Evolutionary conservation across 1,140 invertebrate genomes (phyloP), one percentile per base, ranked within the genome.

Genomic region (Eurytemora carolleeae): DNA sequence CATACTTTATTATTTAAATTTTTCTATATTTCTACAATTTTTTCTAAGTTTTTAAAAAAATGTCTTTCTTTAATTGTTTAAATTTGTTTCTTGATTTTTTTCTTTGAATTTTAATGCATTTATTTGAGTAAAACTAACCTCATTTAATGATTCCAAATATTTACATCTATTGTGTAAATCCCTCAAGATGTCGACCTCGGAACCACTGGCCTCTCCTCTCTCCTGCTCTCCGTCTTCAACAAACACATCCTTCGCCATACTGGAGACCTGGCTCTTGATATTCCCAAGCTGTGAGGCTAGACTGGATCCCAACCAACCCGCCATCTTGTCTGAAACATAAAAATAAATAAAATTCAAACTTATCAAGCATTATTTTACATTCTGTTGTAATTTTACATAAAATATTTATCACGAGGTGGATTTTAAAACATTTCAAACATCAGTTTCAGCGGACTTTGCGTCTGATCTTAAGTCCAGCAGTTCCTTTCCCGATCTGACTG

Each of bases 401-500:
- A n/a, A n/a, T 52, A 52, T 52, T 17, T n/a, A 17, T n/a, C 17
- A 17, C n/a, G 44, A n/a, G n/a, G n/a, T 17, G 44, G 7, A 20
- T 62, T n/a, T n/a, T n/a, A n/a, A n/a, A n/a, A n/a, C n/a, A n/a
- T n/a, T n/a, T n/a, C n/a, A n/a, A n/a, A n/a, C n/a, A n/a, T n/a
- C n/a, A n/a, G n/a, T 54, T 19, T 61, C 21, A 61, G 15, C 53
- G 59, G 55, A 58, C 54, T 22, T 62, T 62, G 12, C 60, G 17
- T 25, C 60, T 18, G 58, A 65, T 66, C 20, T 62, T 65, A 19
- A 65, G 57, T 12, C 64, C 64, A 23, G 24, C 20, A 16, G 57
- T 23, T 21, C 57, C 56, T 55, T 65, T 65, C 17, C 90, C 91
- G 63, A 97, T 82, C 71, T 91, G 82, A 1, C 91, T 83, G 22